Conservation (phyloP, 2,888 invertebrate species). For the Sphaerophoria taeniata region DNA sequence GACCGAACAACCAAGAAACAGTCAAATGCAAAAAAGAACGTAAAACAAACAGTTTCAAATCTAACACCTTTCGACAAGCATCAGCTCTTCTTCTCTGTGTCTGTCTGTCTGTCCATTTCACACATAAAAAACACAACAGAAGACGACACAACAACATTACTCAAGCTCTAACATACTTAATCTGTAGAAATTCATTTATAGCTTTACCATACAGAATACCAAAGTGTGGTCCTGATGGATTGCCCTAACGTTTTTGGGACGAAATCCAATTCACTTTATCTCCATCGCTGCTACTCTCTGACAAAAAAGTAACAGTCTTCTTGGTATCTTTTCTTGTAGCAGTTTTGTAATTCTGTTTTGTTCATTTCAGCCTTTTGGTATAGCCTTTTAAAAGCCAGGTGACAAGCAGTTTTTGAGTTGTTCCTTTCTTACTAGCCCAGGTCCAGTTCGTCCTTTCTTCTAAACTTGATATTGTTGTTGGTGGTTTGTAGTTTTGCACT, state of each 20-base stretch:
- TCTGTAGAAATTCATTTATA: conserved; percentile 35
- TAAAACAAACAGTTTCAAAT: conserved; percentile 15
- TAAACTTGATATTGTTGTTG: not conserved
- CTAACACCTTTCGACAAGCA: not conserved
- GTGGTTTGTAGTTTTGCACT: not conserved
- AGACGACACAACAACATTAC: too few species aligned
- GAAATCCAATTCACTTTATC: too few species aligned
- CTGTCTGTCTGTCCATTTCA: not conserved
- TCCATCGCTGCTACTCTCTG: too few species aligned
- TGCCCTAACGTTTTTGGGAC: too few species aligned
- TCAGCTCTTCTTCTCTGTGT: not conserved
- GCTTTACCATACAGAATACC: conserved; percentile 19
- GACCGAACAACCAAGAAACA: not conserved
- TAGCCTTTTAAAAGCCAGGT: not conserved
- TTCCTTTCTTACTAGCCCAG: not conserved
- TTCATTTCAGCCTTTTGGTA: not conserved
- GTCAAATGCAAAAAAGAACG: not conserved
- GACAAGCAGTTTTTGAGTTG: not conserved
- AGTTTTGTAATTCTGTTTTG: conserved; percentile 14
- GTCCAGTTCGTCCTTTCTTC: not conserved
- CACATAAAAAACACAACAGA: not conserved
- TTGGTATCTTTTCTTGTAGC: not conserved
- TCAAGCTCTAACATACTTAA: conserved; percentile 3
- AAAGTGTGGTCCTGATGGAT: conserved; percentile 28
- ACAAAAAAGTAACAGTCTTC: not conserved